Evolutionary conservation across 2,888 invertebrate species (phyloP), one percentile per base, ranked within the genome.

Genomic region (Eupithecia inturbata): DNA sequence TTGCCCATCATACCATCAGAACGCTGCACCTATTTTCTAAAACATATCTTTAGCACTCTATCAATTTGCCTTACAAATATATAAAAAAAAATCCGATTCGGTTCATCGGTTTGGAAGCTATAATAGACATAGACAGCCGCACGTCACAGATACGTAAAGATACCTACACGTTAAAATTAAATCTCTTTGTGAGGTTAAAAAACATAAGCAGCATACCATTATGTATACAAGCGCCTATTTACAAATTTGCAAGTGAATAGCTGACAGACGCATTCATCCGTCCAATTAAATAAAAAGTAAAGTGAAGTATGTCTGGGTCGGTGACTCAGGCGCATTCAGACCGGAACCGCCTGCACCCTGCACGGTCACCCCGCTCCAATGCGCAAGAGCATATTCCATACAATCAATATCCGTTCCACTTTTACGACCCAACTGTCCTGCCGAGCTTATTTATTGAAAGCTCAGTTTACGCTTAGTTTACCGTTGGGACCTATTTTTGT

Each of bases 381-480:
- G 89, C 89, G 87, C 82, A 75, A 75, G 81, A 83, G 82, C 86
- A 85, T 87, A 88, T 85, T 82, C 82, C 80, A 85, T 85, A 87
- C 86, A 85, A 75, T 83, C 87, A 84, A 91, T 91, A 92, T 93
- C 92, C 93, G 93, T 91, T 92, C 92, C 87, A 92, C 91, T 92
- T 93, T 90, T 90, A 87, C 87, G 85, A 83, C 84, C 70, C 66
- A 57, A n/a, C 71, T 57, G 71, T 71, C 68, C 53, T 67, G 67
- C 70, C 22, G 41, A 74, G 49, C 70, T 67, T 70, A 71, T 64
- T 71, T 66, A 69, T 67, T 71, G 60, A 67, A 60, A 72, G 41
- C 72, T 75, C 67, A 39, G 36, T n/a, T n/a, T n/a, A n/a, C n/a
- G 33, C 45, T 53, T 41, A 19, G 41, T 41, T 67, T 26, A 72